Base-by-base conservation (phyloP, 2,797 vertebrate genomes). In the Taeniopygia guttata region DNA sequence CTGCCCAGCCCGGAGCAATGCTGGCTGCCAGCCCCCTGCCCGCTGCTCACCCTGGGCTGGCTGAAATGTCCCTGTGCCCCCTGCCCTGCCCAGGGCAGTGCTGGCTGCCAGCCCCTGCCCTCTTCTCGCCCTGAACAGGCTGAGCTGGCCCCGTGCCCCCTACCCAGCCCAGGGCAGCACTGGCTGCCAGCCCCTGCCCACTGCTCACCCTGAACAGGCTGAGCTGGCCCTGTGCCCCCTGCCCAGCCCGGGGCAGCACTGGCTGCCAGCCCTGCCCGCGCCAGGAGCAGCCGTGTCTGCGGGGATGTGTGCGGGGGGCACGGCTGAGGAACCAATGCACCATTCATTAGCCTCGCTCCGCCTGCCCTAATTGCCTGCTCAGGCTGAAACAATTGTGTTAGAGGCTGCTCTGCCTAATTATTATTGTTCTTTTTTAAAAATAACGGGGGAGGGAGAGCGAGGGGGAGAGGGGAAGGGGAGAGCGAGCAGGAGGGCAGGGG, bases 351-450 rank as follows among this genome's bases (percentile, higher is more conserved):
- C 95, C 91, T 94, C 91, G 45, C 93, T 93, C 96, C 84, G 97
- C 93, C 95, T 89, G 95, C 95, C 97, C 98, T 98, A 98, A 98
- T 98, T 98, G 97, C 96, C 95, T 97, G 96, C 74, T 97, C 96
- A 97, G 95, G 97, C 97, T 97, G 96, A 98, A 98, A 97, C 96
- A 84, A 96, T 97, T 96, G 97, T 96, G 95, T 98, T 98, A 98
- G 97, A 98, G 97, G 94, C 96, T 97, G 97, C 97, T 98, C 97
- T 98, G 97, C 96, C 96, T 98, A 97, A 98, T 98, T 97, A 98
- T 97, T 96, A 97, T 96, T 97, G 97, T 97, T 98, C 97, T 48
- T 62, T 62, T 62, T 92, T 95, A 89, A 96, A 95, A 96, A 96
- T 80, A 88, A 84, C 92, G 95, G 89, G 77, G 88, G 88, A 74